These are phyloP conservation scores for Buceros bicornis DNA, from an alignment of 2,797 vertebrate genomes.

Conservation along the genomic window DNA sequence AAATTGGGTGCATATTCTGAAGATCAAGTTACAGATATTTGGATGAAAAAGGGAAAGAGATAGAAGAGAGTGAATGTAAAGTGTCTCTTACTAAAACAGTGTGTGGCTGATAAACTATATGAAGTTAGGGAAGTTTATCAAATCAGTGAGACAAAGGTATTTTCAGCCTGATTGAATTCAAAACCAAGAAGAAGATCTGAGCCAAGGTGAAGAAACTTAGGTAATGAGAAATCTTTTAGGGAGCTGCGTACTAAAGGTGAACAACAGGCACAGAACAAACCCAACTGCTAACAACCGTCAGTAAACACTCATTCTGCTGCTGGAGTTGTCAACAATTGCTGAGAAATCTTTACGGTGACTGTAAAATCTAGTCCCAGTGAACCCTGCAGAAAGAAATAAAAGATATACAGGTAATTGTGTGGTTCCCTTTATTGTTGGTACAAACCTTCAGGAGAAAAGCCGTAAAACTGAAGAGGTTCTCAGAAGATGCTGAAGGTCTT, in stretches of 20 bases:
- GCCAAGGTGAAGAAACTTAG: not conserved
- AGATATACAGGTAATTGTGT: not conserved
- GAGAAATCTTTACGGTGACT: not conserved
- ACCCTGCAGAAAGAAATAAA: not conserved
- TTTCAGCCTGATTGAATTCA: not conserved
- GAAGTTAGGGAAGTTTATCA: not conserved
- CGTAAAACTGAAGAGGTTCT: not conserved
- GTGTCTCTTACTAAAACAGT: not conserved
- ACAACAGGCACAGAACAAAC: not conserved
- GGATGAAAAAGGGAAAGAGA: not conserved
- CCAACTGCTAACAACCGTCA: not conserved
- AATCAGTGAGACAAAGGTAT: not conserved
- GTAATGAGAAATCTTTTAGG: not conserved
- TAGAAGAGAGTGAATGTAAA: not conserved
- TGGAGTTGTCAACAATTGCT: not conserved
- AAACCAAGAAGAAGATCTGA: not conserved
- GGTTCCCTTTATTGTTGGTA: not conserved
- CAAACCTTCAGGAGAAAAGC: slow-evolving; percentile 5
- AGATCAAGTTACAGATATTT: not conserved
- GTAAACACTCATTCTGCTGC: not conserved
- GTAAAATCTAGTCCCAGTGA: not conserved
- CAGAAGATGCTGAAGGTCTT: not conserved
- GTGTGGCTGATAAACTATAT: not conserved
- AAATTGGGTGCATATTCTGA: not conserved
- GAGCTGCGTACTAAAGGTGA: not conserved